Base-by-base conservation (phyloP, 2,888 invertebrate species). In the Aelia acuminata region DNA sequence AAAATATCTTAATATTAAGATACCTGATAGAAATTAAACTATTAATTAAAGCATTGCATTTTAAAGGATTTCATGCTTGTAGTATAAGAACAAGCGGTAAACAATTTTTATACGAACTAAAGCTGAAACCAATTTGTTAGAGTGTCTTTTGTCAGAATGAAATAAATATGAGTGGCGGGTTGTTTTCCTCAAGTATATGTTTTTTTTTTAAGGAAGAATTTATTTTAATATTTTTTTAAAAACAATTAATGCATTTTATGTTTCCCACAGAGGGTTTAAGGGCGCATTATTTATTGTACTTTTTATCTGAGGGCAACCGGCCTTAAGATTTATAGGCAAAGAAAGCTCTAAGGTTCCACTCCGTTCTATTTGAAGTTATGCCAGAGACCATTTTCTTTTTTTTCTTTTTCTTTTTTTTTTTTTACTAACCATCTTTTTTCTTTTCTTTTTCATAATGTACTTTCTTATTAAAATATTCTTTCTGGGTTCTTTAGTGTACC, bases 331-430 rank as follows among this genome's bases (percentile, higher is more conserved):
- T 80, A 80, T 80, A n/a, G 22, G 22, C 20, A 15, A 80, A 80
- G 80, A 80, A 80, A 80, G 39, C 80, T 39, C 43, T 80, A 43
- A 43, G 80, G 43, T 80, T 80, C 80, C 43, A 80, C 80, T 80
- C 13, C n/a, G 0, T 80, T 43, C 39, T 80, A 80, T 80, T 80
- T 80, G 80, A 80, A 80, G 80, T 80, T 80, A 80, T n/a, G 43
- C 80, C 43, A 80, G 22, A 22, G 39, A n/a, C 80, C 63, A 18
- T 31, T 31, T 4, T 20, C 20, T 35, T 31, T 63, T 31, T 53
- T 53, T n/a, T 53, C 22, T 5, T 50, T 22, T 22, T 22, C 50
- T 10, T 57, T 63, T 13, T 18, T 63, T 63, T 43, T 20, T 43
- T 20, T 80, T 43, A 26, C 13, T 22, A 20, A 57, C n/a, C n/a